phyloP scores from a whole-genome alignment of 1,140 invertebrate genomes.

The Anadara kagoshimensis region DNA sequence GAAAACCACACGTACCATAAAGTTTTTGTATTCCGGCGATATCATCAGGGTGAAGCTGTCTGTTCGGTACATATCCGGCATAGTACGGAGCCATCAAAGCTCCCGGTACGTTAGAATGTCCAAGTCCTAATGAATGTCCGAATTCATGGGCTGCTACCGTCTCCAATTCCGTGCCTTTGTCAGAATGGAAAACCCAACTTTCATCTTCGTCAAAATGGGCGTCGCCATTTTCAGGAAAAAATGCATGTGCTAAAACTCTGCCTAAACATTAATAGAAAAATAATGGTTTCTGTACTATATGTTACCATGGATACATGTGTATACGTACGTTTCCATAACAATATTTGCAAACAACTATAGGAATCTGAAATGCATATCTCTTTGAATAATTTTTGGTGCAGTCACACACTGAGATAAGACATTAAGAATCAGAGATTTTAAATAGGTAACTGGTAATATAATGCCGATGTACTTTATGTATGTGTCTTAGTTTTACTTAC shows the following conservation, averaged over 20 bases:
- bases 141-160: constrained; percentile 69
- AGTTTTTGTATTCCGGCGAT: constrained; percentile 82
- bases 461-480: no score
- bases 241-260: constrained; percentile 65
- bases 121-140: constrained; percentile 68
- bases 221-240: constrained; percentile 78
- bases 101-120: constrained; percentile 57
- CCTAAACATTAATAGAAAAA: constrained; percentile 19
- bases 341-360: not conserved
- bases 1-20: constrained; percentile 64
- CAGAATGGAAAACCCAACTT: constrained; percentile 43
- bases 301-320: not conserved
- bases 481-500: constrained; percentile 67
- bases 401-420: no score
- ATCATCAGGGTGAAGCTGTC: constrained; percentile 91
- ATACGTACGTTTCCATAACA: not conserved
- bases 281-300: not conserved
- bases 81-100: constrained; percentile 74
- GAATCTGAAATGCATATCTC: not conserved
- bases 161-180: constrained; percentile 54
- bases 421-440: no score
- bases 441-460: no score
- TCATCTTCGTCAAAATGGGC: constrained; percentile 71
- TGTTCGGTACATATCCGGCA: constrained; percentile 75
- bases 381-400: not conserved